Evolutionary conservation across 2,888 invertebrate genomes (phyloP), one percentile per base, ranked within the genome.

Genomic region (Diarsia rubi): DNA sequence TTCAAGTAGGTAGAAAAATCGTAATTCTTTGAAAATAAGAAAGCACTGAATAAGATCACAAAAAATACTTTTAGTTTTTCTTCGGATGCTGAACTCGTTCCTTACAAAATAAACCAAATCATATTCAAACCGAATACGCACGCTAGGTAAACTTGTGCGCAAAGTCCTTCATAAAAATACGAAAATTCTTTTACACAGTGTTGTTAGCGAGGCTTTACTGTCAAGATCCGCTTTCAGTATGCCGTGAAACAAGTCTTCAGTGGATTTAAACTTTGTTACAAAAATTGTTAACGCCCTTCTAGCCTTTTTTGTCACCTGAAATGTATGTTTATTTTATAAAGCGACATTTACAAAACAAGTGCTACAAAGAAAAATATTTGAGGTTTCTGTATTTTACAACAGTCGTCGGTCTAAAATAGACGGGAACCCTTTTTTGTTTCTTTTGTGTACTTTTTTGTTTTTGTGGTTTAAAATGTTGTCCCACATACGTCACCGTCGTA

Each of bases 211-310:
- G 62, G 79, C 49, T 72, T 81, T 81, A 75, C 78, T 73, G 71
- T 62, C 65, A 82, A 75, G 78, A 81, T 78, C 78, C 75, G 69
- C 78, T 84, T 81, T 74, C 24, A 73, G 76, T 76, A 62, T 77
- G 68, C 65, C 78, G 63, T n/a, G 44, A 72, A 68, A 78, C 78
- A 78, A 69, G 73, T 73, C 76, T 79, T 73, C 66, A 65, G 82
- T 77, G 82, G 77, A 82, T 86, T 83, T 84, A 81, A 81, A 84
- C 81, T 85, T 81, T 85, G 73, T 85, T 68, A 72, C 69, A 62
- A 69, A 77, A 75, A 84, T 69, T 78, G 69, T 79, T 66, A 68
- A 75, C 74, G 59, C 81, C 70, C 54, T 62, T 70, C 54, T 62
- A 81, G 81, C 72, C 69, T 81, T 76, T 82, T 81, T 76, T 76